Conservation (phyloP, 2,888 invertebrate species). For the Halocaridina rubra region DNA sequence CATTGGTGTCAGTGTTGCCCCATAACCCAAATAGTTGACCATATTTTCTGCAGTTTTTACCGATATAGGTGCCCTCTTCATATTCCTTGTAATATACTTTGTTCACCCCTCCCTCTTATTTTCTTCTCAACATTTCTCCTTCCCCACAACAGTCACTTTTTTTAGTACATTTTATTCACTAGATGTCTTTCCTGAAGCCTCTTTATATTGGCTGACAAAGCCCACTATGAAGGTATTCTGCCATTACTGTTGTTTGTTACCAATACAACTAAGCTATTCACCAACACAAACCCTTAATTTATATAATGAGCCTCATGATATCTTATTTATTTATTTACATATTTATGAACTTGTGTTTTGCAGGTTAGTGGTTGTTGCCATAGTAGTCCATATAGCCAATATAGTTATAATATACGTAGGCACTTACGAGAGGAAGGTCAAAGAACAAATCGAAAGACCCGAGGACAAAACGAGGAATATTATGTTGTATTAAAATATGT, state of each 20-base stretch:
- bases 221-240: neutral
- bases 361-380: conserved; percentile 81
- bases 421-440: conserved; percentile 74
- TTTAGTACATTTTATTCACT: no score
- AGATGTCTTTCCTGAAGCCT: no score
- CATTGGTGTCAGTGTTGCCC: neutral
- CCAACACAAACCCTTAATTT: neutral
- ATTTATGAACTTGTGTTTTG: conserved; percentile 46
- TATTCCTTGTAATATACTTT: neutral
- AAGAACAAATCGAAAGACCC: conserved; percentile 44
- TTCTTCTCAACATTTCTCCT: neutral
- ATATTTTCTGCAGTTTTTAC: neutral
- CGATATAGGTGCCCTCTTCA: neutral
- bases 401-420: conserved; percentile 80
- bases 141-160: no score
- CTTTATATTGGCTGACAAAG: no score
- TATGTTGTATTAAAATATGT: conserved; percentile 26
- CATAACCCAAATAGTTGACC: no score
- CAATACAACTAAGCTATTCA: neutral
- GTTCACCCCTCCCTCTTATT: neutral
- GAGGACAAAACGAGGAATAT: conserved; percentile 29
- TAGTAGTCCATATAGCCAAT: conserved; percentile 79
- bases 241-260: neutral
- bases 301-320: neutral
- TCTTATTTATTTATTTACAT: neutral